Conservation (phyloP, 2,888 invertebrate genomes). For the Hypolimnas misippus region DNA sequence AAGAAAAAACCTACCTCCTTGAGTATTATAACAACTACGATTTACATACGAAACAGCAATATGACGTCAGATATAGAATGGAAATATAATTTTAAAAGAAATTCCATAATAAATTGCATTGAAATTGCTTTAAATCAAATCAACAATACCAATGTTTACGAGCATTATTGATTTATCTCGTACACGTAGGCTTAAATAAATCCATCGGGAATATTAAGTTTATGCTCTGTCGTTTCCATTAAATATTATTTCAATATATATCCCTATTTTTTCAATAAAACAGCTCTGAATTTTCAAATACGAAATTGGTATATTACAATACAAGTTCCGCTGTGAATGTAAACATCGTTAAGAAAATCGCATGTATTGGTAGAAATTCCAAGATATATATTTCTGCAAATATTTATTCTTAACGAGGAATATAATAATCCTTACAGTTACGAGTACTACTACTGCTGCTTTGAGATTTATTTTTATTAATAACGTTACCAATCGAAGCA, state of each 20-base stretch:
- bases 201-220: background rate
- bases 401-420: too few species aligned
- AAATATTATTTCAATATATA: background rate
- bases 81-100: constrained; percentile 10
- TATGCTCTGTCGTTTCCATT: background rate
- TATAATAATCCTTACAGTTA: too few species aligned
- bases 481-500: too few species aligned
- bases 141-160: constrained; percentile 2
- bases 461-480: too few species aligned
- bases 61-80: constrained; percentile 6
- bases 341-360: too few species aligned
- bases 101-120: constrained; percentile 9
- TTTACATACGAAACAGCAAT: constrained; percentile 30
- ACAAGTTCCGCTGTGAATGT: too few species aligned
- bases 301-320: too few species aligned
- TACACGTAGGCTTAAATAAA: background rate
- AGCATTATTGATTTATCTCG: background rate
- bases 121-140: constrained; percentile 11
- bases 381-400: too few species aligned
- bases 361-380: too few species aligned
- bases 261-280: too few species aligned
- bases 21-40: constrained; percentile 27
- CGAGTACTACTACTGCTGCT: too few species aligned
- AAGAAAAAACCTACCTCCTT: constrained; percentile 19
- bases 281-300: too few species aligned